phyloP scores from a whole-genome alignment of 2,888 invertebrate species.

The Julus scanicus region DNA sequence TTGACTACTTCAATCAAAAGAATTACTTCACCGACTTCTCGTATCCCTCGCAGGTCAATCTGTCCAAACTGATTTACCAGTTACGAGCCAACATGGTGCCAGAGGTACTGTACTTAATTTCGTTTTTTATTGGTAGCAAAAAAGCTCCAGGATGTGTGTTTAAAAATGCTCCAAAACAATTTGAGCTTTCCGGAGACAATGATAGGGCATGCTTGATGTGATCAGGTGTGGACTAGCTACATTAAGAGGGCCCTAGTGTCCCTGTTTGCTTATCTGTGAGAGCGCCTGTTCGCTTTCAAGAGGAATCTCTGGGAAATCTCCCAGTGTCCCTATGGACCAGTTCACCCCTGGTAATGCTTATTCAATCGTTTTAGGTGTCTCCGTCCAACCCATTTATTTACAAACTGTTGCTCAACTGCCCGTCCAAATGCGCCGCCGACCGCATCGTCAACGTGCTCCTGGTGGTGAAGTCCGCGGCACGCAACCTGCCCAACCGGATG shows the following conservation, averaged over 20 bases:
- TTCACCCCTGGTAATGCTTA: no score
- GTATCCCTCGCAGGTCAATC: conserved; percentile 44
- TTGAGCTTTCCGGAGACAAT: no score
- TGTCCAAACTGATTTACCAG: background rate
- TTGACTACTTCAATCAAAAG: background rate
- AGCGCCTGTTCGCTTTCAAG: no score
- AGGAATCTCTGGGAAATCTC: no score
- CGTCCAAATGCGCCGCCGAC: conserved; percentile 20
- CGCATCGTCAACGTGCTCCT: conserved; percentile 61
- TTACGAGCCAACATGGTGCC: background rate
- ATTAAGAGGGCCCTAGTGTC: no score
- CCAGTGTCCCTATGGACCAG: no score
- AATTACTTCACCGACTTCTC: conserved; percentile 47
- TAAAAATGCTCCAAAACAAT: no score
- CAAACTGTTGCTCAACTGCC: background rate
- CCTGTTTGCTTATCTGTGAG: no score
- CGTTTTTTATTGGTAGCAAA: no score
- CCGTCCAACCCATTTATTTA: background rate
- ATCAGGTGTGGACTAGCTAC: no score
- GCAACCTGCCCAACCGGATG: conserved; percentile 61
- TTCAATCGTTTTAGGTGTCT: background rate
- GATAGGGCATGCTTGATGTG: no score
- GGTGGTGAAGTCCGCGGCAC: conserved; percentile 63
- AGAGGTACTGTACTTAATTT: background rate
- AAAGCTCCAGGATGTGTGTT: no score